These are phyloP conservation scores for Hesperophylax magnus DNA, from an alignment of 1,140 invertebrate genomes.

Conservation along the genomic window DNA sequence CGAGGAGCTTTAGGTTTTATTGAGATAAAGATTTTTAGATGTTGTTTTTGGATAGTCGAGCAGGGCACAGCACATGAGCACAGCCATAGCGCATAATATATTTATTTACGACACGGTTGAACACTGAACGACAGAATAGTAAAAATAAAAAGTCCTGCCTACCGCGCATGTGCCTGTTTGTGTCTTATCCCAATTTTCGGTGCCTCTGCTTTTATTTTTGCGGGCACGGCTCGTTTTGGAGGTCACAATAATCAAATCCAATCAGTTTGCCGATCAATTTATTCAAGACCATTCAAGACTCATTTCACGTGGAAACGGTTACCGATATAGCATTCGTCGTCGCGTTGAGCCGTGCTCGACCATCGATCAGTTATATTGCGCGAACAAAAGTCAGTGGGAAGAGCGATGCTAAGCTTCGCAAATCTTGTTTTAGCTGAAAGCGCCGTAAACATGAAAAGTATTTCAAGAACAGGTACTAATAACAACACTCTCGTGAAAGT, in stretches of 20 bases:
- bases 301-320: neutral
- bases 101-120: too few species aligned
- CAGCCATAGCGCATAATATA: too few species aligned
- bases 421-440: constrained; percentile 25
- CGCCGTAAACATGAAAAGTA: constrained; percentile 30
- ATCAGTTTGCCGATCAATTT: constrained; percentile 13
- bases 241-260: constrained; percentile 44
- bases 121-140: too few species aligned
- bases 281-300: neutral
- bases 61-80: too few species aligned
- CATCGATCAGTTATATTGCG: neutral
- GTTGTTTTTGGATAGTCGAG: too few species aligned
- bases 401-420: constrained; percentile 4
- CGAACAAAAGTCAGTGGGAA: neutral
- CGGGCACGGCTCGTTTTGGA: constrained; percentile 25
- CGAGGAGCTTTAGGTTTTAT: too few species aligned
- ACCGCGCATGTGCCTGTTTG: neutral
- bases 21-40: too few species aligned
- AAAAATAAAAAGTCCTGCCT: neutral
- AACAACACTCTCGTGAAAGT: neutral
- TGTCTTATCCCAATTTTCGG: too few species aligned
- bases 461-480: constrained; percentile 38
- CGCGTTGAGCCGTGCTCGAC: neutral
- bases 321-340: neutral
- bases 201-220: neutral